Base-by-base conservation (phyloP, 2,888 invertebrate genomes). In the Plagiodera versicolora region DNA sequence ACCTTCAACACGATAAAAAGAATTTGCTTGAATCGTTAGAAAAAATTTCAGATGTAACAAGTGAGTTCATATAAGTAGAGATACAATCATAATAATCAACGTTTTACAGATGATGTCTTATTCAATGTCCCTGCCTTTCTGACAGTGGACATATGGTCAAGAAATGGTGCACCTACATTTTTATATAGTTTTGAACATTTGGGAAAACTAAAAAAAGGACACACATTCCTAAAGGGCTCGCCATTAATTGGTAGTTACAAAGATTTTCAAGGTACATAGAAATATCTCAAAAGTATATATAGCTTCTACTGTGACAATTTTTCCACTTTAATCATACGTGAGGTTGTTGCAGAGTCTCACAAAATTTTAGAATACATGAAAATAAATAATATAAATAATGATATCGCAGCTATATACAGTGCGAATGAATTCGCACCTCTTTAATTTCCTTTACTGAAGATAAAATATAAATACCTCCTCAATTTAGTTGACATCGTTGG, bases 61-160 rank as follows among this genome's bases (percentile, higher is more conserved):
- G 86, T 85, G 74, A 73, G 59, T 60, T 48, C 14, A 9, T 19
- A 20, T 3, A 18, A 3, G 6, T 0, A 24, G 59, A 45, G n/a
- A 51, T 46, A 9, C 9, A 45, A n/a, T 18, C 24, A 50, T 30
- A 16, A 5, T 24, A 24, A 6, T 5, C 9, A 17, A 45, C 32
- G 11, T 11, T 32, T 71, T 75, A 60, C 80, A 84, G 90, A 86
- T 19, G 91, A 92, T 74, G 89, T 89, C 0, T 75, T 92, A 16
- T 92, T 91, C 74, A 91, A 91, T 74, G 84, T 89, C 54, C 92
- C 92, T 1, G 90, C 90, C 0, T 89, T 88, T 74, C 79, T 90
- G 51, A 89, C 88, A 4, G 87, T 87, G 0, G 82, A 87, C 64
- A 82, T 86, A n/a, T 92, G 92, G 92, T 75, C 81, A 0, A 86